Conservation (phyloP, 2,888 invertebrate genomes). For the Cerceris ruficornis region DNA sequence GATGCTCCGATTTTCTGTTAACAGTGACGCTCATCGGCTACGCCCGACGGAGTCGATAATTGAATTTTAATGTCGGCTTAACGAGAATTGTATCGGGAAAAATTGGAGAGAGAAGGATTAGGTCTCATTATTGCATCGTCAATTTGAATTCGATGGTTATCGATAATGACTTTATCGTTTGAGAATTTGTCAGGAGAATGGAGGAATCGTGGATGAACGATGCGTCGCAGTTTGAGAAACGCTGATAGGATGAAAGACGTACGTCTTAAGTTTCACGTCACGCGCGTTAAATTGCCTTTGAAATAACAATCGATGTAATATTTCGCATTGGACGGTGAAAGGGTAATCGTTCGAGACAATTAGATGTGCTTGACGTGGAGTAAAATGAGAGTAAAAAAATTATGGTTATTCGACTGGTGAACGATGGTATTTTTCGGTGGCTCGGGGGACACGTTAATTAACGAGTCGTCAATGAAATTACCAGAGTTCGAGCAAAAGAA, state of each 20-base stretch:
- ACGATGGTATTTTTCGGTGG: too few species aligned
- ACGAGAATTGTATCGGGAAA: not conserved
- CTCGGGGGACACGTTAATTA: too few species aligned
- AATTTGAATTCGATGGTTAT: too few species aligned
- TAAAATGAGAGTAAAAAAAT: slow-evolving; percentile 11
- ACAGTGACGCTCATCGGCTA: slow-evolving; percentile 13
- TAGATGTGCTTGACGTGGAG: not conserved
- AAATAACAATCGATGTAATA: slow-evolving; percentile 7
- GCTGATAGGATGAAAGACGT: not conserved
- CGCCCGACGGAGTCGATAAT: not conserved
- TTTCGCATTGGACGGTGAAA: not conserved
- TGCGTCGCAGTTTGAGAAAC: too few species aligned
- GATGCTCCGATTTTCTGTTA: slow-evolving; percentile 32
- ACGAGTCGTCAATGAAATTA: too few species aligned
- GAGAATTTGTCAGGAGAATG: too few species aligned
- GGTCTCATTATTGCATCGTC: too few species aligned
- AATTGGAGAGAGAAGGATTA: too few species aligned
- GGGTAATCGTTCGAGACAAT: slow-evolving; percentile 7
- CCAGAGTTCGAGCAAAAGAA: too few species aligned
- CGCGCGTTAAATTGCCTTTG: slow-evolving; percentile 7
- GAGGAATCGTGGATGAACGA: too few species aligned
- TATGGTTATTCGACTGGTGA: too few species aligned
- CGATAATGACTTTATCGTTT: too few species aligned
- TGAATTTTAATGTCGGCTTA: not conserved
- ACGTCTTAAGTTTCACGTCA: slow-evolving; percentile 10